Percentiles rank a stretch among this genome's conserved stretches.
Evolutionary conservation across 2,888 invertebrate species (phyloP).

Genomic region (Ennomos quercinarius): DNA sequence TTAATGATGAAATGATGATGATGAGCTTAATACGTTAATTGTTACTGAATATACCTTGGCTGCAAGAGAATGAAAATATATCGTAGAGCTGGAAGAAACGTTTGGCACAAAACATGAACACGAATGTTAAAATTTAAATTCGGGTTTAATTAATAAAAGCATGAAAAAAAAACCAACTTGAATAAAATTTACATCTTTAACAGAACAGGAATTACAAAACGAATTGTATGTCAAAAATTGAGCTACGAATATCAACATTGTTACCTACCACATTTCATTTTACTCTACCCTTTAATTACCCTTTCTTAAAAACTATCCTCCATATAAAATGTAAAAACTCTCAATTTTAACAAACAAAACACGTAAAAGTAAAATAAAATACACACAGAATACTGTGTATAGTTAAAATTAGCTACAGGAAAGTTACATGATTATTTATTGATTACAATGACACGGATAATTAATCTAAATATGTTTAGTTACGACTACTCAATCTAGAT

Average conservation of each 20-base stretch:
- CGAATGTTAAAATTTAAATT: conserved; percentile 48
- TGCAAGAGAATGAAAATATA: conserved; percentile 26
- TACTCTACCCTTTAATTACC: conserved; percentile 19
- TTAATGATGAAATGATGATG: too few relatives aligned
- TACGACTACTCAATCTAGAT: background rate
- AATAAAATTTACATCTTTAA: conserved; percentile 46
- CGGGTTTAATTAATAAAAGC: conserved; percentile 30
- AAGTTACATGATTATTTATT: conserved; percentile 3
- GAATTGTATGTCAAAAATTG: conserved; percentile 6
- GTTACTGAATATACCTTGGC: conserved; percentile 21
- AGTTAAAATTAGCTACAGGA: conserved; percentile 12
- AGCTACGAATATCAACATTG: conserved; percentile 17
- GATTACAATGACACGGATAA: conserved; percentile 11
- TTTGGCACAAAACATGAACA: conserved; percentile 60
- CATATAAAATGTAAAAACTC: conserved; percentile 36
- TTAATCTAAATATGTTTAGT: background rate
- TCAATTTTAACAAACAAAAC: conserved; percentile 15
- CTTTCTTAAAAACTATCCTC: conserved; percentile 20
- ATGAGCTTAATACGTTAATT: conserved; percentile 4
- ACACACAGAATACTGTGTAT: conserved; percentile 32
- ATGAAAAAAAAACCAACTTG: conserved; percentile 26
- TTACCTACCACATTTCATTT: conserved; percentile 4
- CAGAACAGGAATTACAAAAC: background rate
- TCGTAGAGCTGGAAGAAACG: conserved; percentile 44
- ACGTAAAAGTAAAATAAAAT: conserved; percentile 22